Conservation (phyloP, 1,140 invertebrate genomes). For the Conus betulinus region DNA sequence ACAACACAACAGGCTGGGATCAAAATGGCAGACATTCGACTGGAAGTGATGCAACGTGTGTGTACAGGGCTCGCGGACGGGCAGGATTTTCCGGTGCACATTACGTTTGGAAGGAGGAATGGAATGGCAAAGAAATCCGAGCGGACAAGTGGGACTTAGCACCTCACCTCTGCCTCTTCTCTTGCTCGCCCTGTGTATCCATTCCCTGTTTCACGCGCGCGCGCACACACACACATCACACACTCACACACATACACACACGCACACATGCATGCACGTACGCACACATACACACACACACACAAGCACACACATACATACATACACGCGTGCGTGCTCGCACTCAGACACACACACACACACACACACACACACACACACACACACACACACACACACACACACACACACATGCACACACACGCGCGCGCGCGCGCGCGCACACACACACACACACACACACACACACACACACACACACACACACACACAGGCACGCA, state of each 20-base stretch:
- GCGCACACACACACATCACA: slow-evolving; percentile 7
- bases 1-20: too few relatives aligned
- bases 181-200: too few relatives aligned
- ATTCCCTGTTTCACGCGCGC: not conserved
- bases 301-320: not conserved
- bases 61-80: too few relatives aligned
- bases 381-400: slow-evolving; percentile 15
- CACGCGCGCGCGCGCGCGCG: not conserved
- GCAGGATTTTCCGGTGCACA: too few relatives aligned
- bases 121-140: too few relatives aligned
- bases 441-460: not conserved
- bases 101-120: too few relatives aligned
- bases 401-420: not conserved
- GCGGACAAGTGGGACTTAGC: too few relatives aligned
- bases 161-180: too few relatives aligned
- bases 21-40: too few relatives aligned
- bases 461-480: slow-evolving; percentile 12
- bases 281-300: not conserved
- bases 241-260: slow-evolving; percentile 5
- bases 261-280: not conserved
- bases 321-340: not conserved
- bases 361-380: slow-evolving; percentile 15
- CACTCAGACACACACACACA: not conserved
- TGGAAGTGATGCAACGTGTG: too few relatives aligned
- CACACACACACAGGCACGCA: slow-evolving; percentile 6